Evolutionary conservation across 1,140 invertebrate genomes (phyloP).

Genomic region (Sarcophaga peregrina): DNA sequence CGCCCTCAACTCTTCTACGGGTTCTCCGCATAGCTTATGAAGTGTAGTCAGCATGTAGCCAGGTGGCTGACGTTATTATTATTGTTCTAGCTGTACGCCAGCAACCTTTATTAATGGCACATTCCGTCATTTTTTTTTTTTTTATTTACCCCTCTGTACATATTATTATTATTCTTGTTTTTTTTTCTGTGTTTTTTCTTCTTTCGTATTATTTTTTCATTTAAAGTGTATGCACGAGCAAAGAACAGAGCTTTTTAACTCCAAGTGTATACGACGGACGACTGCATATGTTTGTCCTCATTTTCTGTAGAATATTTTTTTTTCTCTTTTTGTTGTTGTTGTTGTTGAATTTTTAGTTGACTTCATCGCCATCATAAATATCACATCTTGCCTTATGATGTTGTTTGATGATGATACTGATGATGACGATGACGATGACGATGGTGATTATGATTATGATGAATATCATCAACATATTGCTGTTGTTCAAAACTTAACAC

Average conservation of each 20-base stretch:
- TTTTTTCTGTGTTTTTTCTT: too few species aligned
- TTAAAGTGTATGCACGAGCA: too few species aligned
- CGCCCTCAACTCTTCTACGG: not conserved
- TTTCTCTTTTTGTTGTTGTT: too few species aligned
- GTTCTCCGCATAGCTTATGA: not conserved
- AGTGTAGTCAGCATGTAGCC: not conserved
- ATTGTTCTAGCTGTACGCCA: not conserved
- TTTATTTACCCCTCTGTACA: not conserved
- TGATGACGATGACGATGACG: not conserved
- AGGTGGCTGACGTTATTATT: not conserved
- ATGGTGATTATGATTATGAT: not conserved
- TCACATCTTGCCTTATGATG: not conserved
- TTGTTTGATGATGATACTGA: not conserved
- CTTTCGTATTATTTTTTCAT: too few species aligned
- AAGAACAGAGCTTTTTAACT: too few species aligned
- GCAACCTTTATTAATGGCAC: slow-evolving; percentile 21
- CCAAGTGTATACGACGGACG: not conserved
- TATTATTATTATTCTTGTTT: not conserved
- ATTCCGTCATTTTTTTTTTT: not conserved
- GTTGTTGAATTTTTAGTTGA: not conserved
- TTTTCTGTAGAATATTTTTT: not conserved
- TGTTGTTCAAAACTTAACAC: too few species aligned
- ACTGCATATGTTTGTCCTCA: slow-evolving; percentile 21
- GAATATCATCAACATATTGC: not conserved
- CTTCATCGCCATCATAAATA: slow-evolving; percentile 8